Evolutionary conservation across 2,888 invertebrate species (phyloP).

Genomic region (Dexiosoma caninum): DNA sequence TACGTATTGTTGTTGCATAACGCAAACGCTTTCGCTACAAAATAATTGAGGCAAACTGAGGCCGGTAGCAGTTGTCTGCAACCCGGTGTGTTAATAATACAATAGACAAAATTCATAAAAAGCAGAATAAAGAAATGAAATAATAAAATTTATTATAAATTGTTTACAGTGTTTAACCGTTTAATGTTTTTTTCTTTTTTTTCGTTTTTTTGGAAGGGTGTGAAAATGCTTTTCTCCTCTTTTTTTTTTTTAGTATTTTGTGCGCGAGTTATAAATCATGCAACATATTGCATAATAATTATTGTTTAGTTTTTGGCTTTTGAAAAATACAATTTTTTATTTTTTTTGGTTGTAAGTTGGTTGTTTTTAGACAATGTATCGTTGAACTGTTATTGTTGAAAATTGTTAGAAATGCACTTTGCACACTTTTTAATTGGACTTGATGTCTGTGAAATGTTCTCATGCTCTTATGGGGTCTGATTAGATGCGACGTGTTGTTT

Average conservation of each 20-base stretch:
- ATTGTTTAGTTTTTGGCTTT: constrained; percentile 60
- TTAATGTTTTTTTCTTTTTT: too few relatives aligned
- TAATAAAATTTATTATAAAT: constrained; percentile 58
- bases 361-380: too few relatives aligned
- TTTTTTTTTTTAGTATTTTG: neutral
- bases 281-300: constrained; percentile 62
- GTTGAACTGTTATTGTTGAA: too few relatives aligned
- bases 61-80: constrained; percentile 57
- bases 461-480: too few relatives aligned
- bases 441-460: too few relatives aligned
- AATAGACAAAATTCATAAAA: constrained; percentile 19
- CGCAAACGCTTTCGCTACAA: neutral
- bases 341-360: too few relatives aligned
- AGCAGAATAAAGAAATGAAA: constrained; percentile 11
- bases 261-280: constrained; percentile 58
- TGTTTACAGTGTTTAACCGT: constrained; percentile 60
- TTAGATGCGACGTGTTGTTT: too few relatives aligned
- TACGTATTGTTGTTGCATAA: constrained; percentile 15
- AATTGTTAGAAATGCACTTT: too few relatives aligned
- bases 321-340: too few relatives aligned
- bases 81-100: constrained; percentile 56
- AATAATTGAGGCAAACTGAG: neutral
- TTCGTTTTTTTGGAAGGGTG: constrained; percentile 54
- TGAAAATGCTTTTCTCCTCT: constrained; percentile 28
- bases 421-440: too few relatives aligned